Conservation (phyloP, 2,797 vertebrate genomes). For the Channa striata region DNA sequence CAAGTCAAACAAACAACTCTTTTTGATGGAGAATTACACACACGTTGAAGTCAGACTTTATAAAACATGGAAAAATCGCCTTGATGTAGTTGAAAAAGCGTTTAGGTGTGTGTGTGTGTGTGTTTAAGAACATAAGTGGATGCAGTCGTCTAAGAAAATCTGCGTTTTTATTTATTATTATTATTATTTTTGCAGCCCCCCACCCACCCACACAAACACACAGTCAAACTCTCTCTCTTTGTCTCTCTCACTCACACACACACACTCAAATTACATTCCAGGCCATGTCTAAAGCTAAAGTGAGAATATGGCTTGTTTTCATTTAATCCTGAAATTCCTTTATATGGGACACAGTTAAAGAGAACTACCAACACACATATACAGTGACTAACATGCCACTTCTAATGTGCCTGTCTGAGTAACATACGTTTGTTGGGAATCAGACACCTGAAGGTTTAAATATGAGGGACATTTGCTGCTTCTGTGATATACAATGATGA, state of each 20-base stretch:
- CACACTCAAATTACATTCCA: slow-evolving; percentile 5
- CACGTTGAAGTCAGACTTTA: background rate
- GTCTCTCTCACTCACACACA: background rate
- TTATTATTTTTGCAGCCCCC: too few species aligned
- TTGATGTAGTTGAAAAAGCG: background rate
- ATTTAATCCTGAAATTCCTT: slow-evolving; percentile 1
- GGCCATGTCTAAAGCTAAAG: slow-evolving; percentile 22
- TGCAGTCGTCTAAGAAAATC: slow-evolving; percentile 35
- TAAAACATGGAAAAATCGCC: background rate
- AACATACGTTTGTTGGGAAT: background rate
- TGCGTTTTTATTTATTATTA: too few species aligned
- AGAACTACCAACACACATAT: background rate
- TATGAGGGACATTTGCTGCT: background rate
- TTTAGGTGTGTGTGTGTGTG: background rate
- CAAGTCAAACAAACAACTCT: background rate
- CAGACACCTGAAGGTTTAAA: background rate
- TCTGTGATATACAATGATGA: slow-evolving; percentile 6
- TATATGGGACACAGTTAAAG: background rate
- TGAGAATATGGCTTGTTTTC: background rate
- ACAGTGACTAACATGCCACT: background rate
- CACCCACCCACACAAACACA: too few species aligned
- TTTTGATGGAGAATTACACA: background rate
- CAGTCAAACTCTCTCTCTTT: background rate
- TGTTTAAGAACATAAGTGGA: slow-evolving; percentile 8
- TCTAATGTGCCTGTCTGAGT: background rate